phyloP scores from a whole-genome alignment of 2,113 vertebrate genomes.

The Antigone vipio region DNA sequence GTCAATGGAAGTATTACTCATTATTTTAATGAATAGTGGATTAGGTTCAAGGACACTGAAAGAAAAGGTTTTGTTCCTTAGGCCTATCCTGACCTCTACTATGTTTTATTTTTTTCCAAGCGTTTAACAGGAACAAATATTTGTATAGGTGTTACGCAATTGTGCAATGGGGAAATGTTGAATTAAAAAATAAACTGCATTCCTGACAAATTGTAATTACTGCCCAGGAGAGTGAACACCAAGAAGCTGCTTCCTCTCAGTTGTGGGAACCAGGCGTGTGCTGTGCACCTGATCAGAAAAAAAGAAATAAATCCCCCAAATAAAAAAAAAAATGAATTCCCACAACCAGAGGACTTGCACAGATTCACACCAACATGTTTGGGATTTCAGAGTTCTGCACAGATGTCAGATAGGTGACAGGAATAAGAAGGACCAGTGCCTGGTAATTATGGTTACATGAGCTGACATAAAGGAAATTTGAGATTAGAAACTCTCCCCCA shows the following conservation, averaged over 20 bases:
- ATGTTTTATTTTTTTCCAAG: neutral
- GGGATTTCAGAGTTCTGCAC: conserved; percentile 4
- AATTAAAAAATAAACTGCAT: conserved; percentile 66
- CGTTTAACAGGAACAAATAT: conserved; percentile 65
- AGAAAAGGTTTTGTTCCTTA: neutral
- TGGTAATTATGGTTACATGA: neutral
- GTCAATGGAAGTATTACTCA: neutral
- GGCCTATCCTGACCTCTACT: neutral
- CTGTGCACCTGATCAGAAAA: conserved; percentile 46
- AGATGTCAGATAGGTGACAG: conserved; percentile 5
- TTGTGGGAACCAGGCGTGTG: conserved; percentile 50
- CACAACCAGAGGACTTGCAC: neutral
- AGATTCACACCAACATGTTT: neutral
- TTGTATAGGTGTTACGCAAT: conserved; percentile 69
- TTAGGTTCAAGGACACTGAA: neutral
- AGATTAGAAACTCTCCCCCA: neutral
- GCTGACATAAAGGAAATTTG: conserved; percentile 30
- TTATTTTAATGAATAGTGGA: neutral
- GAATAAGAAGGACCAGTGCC: neutral
- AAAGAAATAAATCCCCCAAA: neutral
- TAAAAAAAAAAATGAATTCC: neutral
- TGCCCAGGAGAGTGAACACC: conserved; percentile 65
- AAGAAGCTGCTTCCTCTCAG: conserved; percentile 54
- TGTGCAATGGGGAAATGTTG: conserved; percentile 65
- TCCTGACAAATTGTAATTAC: conserved; percentile 75